These are phyloP conservation scores for Sigmodon hispidus DNA, from an alignment of 2,113 vertebrate genomes.

Conservation along the genomic window DNA sequence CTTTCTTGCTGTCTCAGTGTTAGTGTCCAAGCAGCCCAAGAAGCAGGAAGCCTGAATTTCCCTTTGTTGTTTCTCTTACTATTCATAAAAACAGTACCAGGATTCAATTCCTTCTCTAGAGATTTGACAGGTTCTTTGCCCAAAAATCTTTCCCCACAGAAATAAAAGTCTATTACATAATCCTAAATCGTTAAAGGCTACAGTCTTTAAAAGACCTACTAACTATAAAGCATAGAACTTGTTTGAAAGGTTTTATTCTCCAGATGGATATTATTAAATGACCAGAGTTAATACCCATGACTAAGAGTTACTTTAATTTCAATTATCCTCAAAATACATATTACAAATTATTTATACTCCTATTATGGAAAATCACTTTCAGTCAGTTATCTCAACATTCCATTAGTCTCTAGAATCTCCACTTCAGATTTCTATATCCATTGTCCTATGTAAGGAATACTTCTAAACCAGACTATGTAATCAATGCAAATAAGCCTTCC, in stretches of 20 bases:
- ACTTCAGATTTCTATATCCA: neutral
- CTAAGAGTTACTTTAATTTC: neutral
- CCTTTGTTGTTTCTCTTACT: neutral
- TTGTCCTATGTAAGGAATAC: neutral
- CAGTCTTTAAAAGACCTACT: neutral
- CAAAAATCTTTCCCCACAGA: neutral
- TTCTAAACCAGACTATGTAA: neutral
- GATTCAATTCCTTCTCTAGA: neutral
- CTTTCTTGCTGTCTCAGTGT: neutral
- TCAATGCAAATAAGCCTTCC: neutral
- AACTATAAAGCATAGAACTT: neutral
- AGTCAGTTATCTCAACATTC: neutral
- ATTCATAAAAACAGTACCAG: neutral
- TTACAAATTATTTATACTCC: neutral
- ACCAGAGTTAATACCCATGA: neutral
- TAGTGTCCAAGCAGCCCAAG: neutral
- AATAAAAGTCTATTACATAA: neutral
- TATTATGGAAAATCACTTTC: neutral
- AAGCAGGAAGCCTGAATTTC: neutral
- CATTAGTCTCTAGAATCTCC: neutral
- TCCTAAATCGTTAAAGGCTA: neutral
- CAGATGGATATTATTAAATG: neutral
- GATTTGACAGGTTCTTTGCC: neutral
- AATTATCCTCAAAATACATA: neutral
- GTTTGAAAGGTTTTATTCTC: slow-evolving; percentile 21